These are phyloP conservation scores for Apaloderma vittatum DNA, from an alignment of 2,113 vertebrate genomes.

Conservation along the genomic window DNA sequence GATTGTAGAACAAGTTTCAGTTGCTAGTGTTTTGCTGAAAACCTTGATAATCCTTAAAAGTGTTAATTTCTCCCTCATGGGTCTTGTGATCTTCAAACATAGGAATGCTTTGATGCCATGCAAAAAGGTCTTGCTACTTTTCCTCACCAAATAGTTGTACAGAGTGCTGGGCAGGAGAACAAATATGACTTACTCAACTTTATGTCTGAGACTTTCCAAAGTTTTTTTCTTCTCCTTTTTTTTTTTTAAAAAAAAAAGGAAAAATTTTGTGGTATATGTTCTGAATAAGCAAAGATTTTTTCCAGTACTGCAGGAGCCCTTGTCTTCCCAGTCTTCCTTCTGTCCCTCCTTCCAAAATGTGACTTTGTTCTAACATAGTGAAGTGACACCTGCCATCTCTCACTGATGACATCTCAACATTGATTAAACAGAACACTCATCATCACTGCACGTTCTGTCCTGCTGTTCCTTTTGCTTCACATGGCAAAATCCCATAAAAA, in stretches of 20 bases:
- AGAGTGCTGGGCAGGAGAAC: neutral
- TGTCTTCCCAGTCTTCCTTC: neutral
- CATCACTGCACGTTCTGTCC: neutral
- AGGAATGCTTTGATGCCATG: constrained; percentile 5
- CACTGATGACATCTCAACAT: neutral
- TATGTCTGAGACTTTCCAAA: neutral
- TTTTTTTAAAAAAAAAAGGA: neutral
- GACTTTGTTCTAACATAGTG: neutral
- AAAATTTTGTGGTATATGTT: neutral
- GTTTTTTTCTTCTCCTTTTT: accelerated
- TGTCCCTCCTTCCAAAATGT: neutral
- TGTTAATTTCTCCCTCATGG: neutral
- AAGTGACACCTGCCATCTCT: neutral
- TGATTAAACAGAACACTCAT: constrained; percentile 8
- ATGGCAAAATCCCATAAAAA: neutral
- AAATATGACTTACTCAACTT: neutral
- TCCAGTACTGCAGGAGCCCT: neutral
- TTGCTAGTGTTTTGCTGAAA: neutral
- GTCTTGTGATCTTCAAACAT: constrained; percentile 8
- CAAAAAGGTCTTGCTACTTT: neutral
- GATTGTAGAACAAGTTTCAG: neutral
- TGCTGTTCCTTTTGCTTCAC: neutral
- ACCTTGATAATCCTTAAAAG: neutral
- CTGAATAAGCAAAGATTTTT: neutral
- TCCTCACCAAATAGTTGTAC: neutral